phyloP scores from a whole-genome alignment of 2,113 vertebrate genomes.

The Callipepla californica region DNA sequence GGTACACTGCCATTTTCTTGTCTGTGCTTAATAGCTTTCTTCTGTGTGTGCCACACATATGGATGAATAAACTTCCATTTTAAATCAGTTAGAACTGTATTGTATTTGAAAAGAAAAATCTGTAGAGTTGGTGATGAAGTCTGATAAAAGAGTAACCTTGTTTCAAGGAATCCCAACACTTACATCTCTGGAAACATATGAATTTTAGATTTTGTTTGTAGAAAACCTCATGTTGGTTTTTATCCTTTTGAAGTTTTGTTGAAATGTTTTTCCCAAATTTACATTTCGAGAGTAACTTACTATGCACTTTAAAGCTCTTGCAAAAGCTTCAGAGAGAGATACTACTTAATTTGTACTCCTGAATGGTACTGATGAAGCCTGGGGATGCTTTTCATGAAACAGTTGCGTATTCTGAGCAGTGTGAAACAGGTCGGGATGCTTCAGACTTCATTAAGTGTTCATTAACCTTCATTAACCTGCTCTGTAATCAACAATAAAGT shows the following conservation, averaged over 20 bases:
- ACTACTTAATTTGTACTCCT: neutral
- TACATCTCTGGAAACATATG: neutral
- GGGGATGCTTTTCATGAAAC: neutral
- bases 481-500: neutral
- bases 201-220: neutral
- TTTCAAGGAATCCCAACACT: neutral
- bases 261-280: neutral
- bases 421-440: neutral
- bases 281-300: neutral
- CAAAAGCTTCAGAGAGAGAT: neutral
- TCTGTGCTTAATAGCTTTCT: neutral
- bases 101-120: neutral
- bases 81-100: neutral
- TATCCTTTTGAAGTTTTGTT: neutral
- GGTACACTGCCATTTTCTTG: neutral
- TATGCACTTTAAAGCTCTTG: neutral
- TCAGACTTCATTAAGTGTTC: neutral
- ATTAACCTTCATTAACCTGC: neutral
- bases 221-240: neutral
- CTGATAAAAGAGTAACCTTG: neutral
- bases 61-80: neutral
- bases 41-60: neutral
- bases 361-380: neutral
- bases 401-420: neutral
- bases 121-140: neutral